Evolutionary conservation across 2,797 vertebrate species (phyloP).

Genomic region (Gallinago solitaria): DNA sequence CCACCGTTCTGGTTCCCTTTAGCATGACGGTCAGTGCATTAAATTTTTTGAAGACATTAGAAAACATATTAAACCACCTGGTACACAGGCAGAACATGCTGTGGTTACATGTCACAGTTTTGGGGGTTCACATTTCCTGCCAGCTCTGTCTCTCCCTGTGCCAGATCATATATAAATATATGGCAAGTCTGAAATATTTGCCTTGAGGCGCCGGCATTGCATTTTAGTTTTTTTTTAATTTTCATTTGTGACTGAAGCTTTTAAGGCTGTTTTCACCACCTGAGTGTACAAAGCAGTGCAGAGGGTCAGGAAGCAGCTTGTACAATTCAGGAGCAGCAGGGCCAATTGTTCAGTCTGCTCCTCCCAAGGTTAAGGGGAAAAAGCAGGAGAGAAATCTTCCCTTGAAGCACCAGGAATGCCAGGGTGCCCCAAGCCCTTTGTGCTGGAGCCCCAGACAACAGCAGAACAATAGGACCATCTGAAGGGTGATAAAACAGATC

Average conservation of each 20-base stretch:
- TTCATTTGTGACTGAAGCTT: not conserved
- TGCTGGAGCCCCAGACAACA: not conserved
- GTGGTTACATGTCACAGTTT: not conserved
- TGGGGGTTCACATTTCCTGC: not conserved
- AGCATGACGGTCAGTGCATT: not conserved
- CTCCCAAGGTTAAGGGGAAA: not conserved
- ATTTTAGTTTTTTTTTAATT: not conserved
- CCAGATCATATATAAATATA: not conserved
- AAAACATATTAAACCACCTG: not conserved
- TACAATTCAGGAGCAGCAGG: not conserved
- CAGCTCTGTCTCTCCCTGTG: not conserved
- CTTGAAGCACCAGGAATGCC: not conserved
- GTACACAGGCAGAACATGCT: not conserved
- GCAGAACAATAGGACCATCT: not conserved
- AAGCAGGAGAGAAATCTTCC: not conserved
- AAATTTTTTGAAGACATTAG: not conserved
- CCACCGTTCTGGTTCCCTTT: not conserved
- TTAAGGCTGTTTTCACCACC: not conserved
- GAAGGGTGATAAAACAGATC: not conserved
- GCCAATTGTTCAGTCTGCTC: not conserved
- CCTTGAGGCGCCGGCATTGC: not conserved
- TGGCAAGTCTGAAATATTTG: not conserved
- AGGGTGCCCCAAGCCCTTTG: not conserved
- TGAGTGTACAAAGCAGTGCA: not conserved
- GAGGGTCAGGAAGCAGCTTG: not conserved